Conservation (phyloP, 1,140 invertebrate species). For the Oscheius sp. region DNA sequence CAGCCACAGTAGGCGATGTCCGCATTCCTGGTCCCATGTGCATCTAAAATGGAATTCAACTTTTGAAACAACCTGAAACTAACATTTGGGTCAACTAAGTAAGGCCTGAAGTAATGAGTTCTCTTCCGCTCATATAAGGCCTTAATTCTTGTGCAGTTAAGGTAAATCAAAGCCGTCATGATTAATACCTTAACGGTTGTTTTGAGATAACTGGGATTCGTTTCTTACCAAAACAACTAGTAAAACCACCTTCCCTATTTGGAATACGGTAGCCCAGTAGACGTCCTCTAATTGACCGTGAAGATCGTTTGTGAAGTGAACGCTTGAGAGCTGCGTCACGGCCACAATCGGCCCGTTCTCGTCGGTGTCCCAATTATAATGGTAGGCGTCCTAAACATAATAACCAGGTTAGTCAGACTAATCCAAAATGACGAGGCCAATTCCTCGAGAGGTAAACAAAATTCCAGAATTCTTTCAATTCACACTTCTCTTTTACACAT, state of each 20-base stretch:
- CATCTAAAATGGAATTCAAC: neutral
- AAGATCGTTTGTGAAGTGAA: constrained; percentile 17
- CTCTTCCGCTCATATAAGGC: constrained; percentile 27
- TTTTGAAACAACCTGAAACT: neutral
- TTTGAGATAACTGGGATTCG: neutral
- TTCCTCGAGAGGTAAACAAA: no score
- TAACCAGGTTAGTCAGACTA: neutral
- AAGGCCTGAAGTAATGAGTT: constrained; percentile 31
- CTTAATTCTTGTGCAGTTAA: constrained; percentile 22
- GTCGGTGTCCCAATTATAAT: constrained; percentile 2
- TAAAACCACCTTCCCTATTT: constrained; percentile 8
- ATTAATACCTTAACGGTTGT: constrained; percentile 10
- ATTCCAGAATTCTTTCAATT: no score
- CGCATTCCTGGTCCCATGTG: neutral
- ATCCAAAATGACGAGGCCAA: no score
- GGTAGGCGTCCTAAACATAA: neutral
- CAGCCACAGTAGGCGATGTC: neutral
- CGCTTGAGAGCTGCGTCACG: constrained; percentile 1
- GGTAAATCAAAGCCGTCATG: constrained; percentile 12
- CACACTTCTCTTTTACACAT: no score
- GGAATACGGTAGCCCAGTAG: constrained; percentile 3
- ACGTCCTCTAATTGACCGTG: constrained; percentile 6
- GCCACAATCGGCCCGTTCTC: neutral
- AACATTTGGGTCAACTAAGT: constrained; percentile 24
- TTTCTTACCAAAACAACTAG: constrained; percentile 9